Conservation (phyloP, 2,888 invertebrate genomes). For the Ophion costatus region DNA sequence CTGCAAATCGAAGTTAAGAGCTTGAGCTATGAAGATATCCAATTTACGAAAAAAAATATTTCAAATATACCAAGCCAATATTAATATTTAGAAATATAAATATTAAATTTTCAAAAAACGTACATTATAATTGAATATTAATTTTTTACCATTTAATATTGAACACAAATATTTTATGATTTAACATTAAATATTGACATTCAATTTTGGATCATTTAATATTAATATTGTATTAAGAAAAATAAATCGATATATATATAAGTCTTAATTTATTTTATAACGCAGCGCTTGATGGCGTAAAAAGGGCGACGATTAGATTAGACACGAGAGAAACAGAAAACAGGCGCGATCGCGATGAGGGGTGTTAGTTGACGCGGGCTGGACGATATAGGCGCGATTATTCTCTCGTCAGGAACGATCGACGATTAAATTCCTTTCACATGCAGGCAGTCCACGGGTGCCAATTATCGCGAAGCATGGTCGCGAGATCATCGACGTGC, state of each 20-base stretch:
- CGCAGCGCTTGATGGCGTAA: neutral
- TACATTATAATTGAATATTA: too few species aligned
- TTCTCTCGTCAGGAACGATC: neutral
- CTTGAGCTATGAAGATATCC: too few species aligned
- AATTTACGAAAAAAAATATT: too few species aligned
- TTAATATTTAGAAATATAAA: too few species aligned
- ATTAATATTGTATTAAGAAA: too few species aligned
- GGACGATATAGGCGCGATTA: neutral
- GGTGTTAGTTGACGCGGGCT: neutral
- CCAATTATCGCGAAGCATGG: constrained; percentile 28
- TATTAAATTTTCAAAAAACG: too few species aligned
- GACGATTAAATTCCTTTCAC: constrained; percentile 2
- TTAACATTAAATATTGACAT: too few species aligned
- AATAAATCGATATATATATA: neutral
- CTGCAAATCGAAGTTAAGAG: too few species aligned
- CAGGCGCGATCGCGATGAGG: neutral
- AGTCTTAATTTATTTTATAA: neutral
- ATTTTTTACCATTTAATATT: too few species aligned
- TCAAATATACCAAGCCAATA: too few species aligned
- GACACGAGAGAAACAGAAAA: neutral
- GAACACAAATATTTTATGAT: too few species aligned
- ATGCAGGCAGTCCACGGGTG: constrained; percentile 17
- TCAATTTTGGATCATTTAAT: too few species aligned
- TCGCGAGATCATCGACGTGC: constrained; percentile 12
- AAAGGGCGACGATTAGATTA: neutral